phyloP scores from a whole-genome alignment of 2,888 invertebrate genomes.

The Carabus problematicus region DNA sequence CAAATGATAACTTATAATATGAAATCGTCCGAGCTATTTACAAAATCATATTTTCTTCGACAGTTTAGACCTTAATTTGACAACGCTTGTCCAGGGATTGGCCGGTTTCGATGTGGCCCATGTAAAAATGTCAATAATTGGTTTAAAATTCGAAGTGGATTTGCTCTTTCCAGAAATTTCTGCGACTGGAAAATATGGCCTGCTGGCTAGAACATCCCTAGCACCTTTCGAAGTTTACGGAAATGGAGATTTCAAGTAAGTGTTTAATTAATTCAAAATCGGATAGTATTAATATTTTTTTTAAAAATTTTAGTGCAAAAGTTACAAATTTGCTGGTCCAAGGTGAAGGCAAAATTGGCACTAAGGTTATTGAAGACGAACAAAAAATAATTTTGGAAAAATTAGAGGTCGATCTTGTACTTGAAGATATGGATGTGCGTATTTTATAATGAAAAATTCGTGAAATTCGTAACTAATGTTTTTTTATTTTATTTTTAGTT shows the following conservation, averaged over 20 bases:
- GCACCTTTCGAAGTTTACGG: background rate
- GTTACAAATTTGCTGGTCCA: background rate
- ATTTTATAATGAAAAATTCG: too few species aligned
- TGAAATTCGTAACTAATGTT: background rate
- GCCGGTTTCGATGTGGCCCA: background rate
- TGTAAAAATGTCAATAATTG: slow-evolving; percentile 1
- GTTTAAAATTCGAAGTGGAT: slow-evolving; percentile 1
- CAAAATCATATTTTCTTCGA: background rate
- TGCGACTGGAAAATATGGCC: background rate
- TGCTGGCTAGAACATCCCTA: background rate
- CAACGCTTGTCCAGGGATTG: background rate
- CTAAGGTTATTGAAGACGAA: background rate
- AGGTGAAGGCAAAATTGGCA: background rate
- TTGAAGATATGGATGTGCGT: background rate
- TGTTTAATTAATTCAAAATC: background rate
- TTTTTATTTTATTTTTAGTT: background rate
- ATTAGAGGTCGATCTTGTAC: background rate
- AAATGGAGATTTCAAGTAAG: slow-evolving; percentile 1
- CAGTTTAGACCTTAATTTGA: background rate
- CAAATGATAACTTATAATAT: background rate
- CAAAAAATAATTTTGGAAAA: background rate
- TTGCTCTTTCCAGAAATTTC: background rate
- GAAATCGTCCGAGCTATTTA: background rate
- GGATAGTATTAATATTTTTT: background rate
- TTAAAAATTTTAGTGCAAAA: background rate